A percentile compares a stretch with the other conserved stretches of the same genome.
These are phyloP conservation scores for Drosophila pseudotalamancana DNA, from an alignment of 2,888 invertebrate species.

Conservation along the genomic window DNA sequence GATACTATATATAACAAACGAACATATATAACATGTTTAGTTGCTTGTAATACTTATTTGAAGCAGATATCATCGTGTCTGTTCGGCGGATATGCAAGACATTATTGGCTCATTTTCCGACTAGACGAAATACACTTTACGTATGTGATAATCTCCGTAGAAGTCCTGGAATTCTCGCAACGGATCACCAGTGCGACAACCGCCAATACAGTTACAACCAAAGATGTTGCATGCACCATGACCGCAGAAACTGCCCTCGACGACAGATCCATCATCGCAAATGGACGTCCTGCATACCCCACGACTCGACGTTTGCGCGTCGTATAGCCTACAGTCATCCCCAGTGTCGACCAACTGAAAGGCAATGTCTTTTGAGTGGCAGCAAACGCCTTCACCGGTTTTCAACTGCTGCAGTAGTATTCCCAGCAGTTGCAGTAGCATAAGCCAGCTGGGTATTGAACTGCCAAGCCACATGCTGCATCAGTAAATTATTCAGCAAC, in stretches of 20 bases:
- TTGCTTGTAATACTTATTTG: too few relatives aligned
- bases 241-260: conserved; percentile 30
- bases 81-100: too few relatives aligned
- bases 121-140: conserved; percentile 9
- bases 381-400: conserved; percentile 8
- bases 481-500: neutral
- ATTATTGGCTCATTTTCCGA: too few relatives aligned
- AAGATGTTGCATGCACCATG: conserved; percentile 38
- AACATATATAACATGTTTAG: too few relatives aligned
- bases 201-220: conserved; percentile 29
- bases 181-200: conserved; percentile 31
- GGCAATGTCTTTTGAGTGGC: conserved; percentile 8
- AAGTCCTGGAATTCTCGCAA: neutral
- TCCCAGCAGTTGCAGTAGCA: conserved; percentile 2
- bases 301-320: neutral
- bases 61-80: too few relatives aligned
- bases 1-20: too few relatives aligned
- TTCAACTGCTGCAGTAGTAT: neutral
- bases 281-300: conserved; percentile 2
- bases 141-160: conserved; percentile 26
- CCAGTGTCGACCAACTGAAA: conserved; percentile 11
- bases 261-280: conserved; percentile 19
- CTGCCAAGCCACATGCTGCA: neutral
- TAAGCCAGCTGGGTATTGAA: neutral
- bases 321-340: conserved; percentile 19